A percentile compares a stretch with the other conserved stretches of the same genome.
Conservation (phyloP, 2,888 invertebrate species). For the Prionchulus punctatus region DNA sequence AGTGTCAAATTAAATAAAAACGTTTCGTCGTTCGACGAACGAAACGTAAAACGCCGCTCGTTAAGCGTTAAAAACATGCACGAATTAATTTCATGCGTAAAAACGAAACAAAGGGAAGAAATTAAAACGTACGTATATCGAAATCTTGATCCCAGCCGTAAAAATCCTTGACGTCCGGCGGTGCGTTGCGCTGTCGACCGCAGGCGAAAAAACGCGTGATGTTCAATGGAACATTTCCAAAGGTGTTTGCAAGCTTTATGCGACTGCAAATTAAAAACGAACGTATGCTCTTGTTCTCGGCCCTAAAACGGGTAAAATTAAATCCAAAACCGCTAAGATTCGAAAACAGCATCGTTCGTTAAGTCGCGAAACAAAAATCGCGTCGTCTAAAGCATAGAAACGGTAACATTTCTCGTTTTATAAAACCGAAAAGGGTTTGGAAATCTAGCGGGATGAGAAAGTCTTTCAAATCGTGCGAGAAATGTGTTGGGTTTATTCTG, state of each 20-base stretch:
- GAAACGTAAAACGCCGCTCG: not conserved
- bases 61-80: constrained; percentile 5
- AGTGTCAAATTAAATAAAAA: not conserved
- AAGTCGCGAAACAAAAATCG: not conserved
- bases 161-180: constrained; percentile 79
- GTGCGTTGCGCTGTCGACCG: constrained; percentile 47
- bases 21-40: not conserved
- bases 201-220: constrained; percentile 94
- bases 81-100: constrained; percentile 3
- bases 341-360: not conserved
- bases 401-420: not conserved
- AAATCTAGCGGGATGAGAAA: too few relatives aligned
- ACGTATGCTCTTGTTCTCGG: constrained; percentile 90
- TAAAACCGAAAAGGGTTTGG: not conserved
- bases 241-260: constrained; percentile 97
- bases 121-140: constrained; percentile 48
- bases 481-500: too few relatives aligned
- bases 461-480: too few relatives aligned
- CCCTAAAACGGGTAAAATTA: constrained; percentile 39
- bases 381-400: not conserved
- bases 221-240: constrained; percentile 99
- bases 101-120: constrained; percentile 3
- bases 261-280: constrained; percentile 82
- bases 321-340: not conserved
- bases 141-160: constrained; percentile 94